These are phyloP conservation scores for Microtus ochrogaster DNA, from an alignment of 2,113 vertebrate species.

Conservation along the genomic window DNA sequence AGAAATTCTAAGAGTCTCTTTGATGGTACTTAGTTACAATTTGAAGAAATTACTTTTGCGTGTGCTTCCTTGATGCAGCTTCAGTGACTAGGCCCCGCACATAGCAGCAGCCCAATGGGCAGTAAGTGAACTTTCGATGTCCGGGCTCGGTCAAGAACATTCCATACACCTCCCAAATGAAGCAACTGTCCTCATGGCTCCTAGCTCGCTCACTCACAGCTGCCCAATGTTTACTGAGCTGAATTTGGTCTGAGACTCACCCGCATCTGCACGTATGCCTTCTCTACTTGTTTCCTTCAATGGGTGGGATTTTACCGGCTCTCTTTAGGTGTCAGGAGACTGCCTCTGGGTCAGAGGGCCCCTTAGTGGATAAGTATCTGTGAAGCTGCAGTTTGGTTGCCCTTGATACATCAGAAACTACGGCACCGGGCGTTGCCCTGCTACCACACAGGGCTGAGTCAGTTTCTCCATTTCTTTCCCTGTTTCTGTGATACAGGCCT, in stretches of 20 bases:
- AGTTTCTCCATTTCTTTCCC: too few species aligned
- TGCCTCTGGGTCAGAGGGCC: neutral
- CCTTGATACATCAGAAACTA: neutral
- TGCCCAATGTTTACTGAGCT: neutral
- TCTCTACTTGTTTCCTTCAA: neutral
- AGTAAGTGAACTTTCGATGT: neutral
- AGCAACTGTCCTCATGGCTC: neutral
- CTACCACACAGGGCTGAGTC: neutral
- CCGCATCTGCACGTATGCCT: conserved; percentile 24
- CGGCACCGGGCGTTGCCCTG: neutral
- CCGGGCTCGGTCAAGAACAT: neutral
- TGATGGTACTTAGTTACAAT: neutral
- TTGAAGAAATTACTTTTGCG: neutral
- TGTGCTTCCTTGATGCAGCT: neutral
- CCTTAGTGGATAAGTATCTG: neutral
- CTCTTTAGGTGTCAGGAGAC: neutral
- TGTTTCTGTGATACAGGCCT: neutral
- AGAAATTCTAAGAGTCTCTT: neutral
- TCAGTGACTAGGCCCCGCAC: neutral
- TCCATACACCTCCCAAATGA: neutral
- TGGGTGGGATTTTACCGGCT: neutral
- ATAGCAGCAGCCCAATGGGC: neutral
- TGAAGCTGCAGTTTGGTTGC: neutral
- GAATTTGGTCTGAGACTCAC: conserved; percentile 26
- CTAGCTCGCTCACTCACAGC: neutral